Evolutionary conservation across 2,888 invertebrate species (phyloP).

Genomic region (Axea sp.): DNA sequence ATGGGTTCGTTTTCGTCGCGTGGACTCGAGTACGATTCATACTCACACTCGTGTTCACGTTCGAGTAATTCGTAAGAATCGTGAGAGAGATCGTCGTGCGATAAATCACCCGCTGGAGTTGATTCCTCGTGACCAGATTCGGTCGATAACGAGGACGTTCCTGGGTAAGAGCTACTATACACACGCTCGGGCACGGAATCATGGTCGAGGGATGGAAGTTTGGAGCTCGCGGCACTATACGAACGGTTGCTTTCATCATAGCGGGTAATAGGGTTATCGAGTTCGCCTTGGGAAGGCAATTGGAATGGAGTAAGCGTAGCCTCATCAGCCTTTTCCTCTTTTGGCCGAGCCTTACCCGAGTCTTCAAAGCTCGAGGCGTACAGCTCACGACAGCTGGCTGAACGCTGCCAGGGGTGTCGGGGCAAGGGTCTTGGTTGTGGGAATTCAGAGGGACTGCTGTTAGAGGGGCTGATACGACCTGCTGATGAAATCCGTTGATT

Average conservation of each 20-base stretch:
- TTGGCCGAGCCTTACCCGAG: conserved; percentile 82
- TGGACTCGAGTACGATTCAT: conserved; percentile 77
- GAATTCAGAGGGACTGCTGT: conserved; percentile 79
- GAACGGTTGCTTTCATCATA: conserved; percentile 86
- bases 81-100: conserved; percentile 92
- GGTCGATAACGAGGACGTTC: conserved; percentile 85
- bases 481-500: conserved; percentile 78
- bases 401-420: conserved; percentile 86
- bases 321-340: conserved; percentile 67
- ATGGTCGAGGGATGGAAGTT: conserved; percentile 84
- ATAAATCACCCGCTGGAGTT: conserved; percentile 84
- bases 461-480: conserved; percentile 80
- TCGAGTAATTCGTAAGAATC: conserved; percentile 93
- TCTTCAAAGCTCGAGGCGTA: conserved; percentile 88
- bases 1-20: conserved; percentile 72
- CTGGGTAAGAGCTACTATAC: conserved; percentile 92
- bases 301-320: conserved; percentile 70
- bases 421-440: conserved; percentile 78
- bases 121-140: conserved; percentile 83
- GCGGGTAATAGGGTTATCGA: conserved; percentile 86
- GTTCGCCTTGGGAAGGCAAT: conserved; percentile 79
- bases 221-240: conserved; percentile 84
- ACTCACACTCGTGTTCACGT: conserved; percentile 80
- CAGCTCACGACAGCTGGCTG: conserved; percentile 90
- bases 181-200: conserved; percentile 86